Evolutionary conservation across 2,113 vertebrate species (phyloP).

Genomic region (Orthochromis indermauri): DNA sequence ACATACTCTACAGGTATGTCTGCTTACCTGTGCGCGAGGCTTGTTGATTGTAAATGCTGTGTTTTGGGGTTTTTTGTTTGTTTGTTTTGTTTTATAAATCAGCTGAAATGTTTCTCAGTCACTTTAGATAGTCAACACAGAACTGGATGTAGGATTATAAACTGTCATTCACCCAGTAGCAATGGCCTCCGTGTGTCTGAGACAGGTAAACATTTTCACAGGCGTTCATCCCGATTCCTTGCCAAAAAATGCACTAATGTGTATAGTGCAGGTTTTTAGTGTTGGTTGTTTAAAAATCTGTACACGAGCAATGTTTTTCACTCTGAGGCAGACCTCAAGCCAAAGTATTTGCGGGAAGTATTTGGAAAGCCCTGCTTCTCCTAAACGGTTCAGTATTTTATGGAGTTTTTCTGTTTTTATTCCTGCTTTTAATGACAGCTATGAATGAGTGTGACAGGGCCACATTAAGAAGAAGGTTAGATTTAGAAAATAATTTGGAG

Average conservation of each 20-base stretch:
- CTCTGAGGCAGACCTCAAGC: constrained; percentile 21
- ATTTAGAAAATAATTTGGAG: neutral
- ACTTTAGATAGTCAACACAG: constrained; percentile 50
- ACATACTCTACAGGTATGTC: neutral
- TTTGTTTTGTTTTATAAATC: neutral
- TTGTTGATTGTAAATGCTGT: constrained; percentile 41
- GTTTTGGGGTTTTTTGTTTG: neutral
- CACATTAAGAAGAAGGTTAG: neutral
- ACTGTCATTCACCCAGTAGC: neutral
- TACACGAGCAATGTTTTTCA: neutral
- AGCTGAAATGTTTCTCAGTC: constrained; percentile 43
- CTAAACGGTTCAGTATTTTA: neutral
- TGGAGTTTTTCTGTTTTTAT: neutral
- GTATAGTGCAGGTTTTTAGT: neutral
- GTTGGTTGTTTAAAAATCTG: neutral
- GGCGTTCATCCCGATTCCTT: neutral
- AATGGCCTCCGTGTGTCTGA: neutral
- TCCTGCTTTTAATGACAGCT: neutral
- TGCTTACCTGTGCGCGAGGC: neutral
- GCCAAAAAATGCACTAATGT: constrained; percentile 39
- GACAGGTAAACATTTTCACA: neutral
- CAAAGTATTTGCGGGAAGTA: constrained; percentile 24
- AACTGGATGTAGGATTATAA: constrained; percentile 44
- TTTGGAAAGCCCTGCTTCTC: constrained; percentile 5
- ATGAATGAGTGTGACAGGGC: neutral